Evolutionary conservation across 2,113 vertebrate genomes (phyloP).

Genomic region (Ochotona princeps): DNA sequence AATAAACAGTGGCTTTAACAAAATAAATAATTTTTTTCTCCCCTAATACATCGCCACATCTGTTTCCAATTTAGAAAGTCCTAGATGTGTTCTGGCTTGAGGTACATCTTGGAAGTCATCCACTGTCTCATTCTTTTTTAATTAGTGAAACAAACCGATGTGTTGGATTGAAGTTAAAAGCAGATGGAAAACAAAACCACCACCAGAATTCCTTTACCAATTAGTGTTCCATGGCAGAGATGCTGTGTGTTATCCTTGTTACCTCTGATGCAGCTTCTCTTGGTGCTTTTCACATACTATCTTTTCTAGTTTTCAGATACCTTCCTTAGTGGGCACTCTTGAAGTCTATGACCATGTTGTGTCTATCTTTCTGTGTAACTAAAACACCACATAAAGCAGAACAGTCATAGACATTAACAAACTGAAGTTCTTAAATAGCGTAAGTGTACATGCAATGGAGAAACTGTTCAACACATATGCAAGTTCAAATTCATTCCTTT

Average conservation of each 20-base stretch:
- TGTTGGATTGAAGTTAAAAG: not conserved
- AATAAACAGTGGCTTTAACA: not conserved
- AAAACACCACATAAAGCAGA: not conserved
- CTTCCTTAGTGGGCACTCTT: not conserved
- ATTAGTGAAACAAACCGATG: not conserved
- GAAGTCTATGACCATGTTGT: not conserved
- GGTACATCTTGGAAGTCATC: not conserved
- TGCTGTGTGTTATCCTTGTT: not conserved
- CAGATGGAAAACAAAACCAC: not conserved
- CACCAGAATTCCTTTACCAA: not conserved
- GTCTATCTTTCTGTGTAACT: not conserved
- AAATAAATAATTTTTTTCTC: not conserved
- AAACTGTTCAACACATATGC: not conserved
- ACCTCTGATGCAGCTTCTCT: not conserved
- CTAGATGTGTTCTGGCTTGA: not conserved
- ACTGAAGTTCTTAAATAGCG: not conserved
- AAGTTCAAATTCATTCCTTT: not conserved
- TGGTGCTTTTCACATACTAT: not conserved
- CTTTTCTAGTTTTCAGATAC: not conserved
- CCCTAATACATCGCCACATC: not conserved
- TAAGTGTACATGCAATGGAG: not conserved
- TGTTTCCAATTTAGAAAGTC: not conserved
- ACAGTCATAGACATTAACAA: not conserved
- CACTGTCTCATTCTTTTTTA: not conserved
- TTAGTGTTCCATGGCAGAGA: not conserved